Base-by-base conservation (phyloP, 35 echinoderm and acorn worm species). In the Strongylocentrotus purpuratus region DNA sequence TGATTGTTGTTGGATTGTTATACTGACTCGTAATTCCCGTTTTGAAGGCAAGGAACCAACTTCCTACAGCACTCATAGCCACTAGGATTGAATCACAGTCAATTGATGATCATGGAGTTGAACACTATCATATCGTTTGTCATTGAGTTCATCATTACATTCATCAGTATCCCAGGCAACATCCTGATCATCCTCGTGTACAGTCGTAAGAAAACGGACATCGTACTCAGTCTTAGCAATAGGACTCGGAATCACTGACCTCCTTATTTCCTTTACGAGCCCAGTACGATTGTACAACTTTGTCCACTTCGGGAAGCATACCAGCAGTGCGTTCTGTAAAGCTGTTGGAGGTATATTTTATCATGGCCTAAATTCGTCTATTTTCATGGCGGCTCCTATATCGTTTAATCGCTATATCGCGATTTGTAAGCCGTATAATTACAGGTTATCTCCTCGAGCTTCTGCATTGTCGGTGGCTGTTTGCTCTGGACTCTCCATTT, bases 381-480 rank as follows among this genome's bases (percentile, higher is more conserved):
- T 78, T 78, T 78, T 78, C 65, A 78, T 78, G 65, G 65, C 65
- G 20, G 65, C 65, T 78, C 65, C n/a, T 78, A 78, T 78, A 78
- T 22, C 65, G n/a, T n/a, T 22, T 18, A 78, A 78, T 28, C 65
- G 65, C 22, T 78, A 78, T n/a, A n/a, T 78, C 28, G 65, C 25
- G 22, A 78, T 78, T 78, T 78, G 65, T 78, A 78, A 78, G 65
- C 65, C 65, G 2, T n/a, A 78, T 28, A n/a, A 78, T 9, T 78
- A 28, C 22, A 78, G 65, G 65, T 78, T 78, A 2, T n/a, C 65
- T n/a, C 65, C 65, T 78, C 20, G 22, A 78, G 65, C 65, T n/a
- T 78, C 65, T 28, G 65, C 65, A 22, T 7, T 78, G 8, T 78
- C 65, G 20, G 65, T 78, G 25, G 25, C 4, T n/a, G 28, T 78